Evolutionary conservation across 2,113 vertebrate species (phyloP), one percentile per base, ranked within the genome.

Genomic region (Mustela nigripes): DNA sequence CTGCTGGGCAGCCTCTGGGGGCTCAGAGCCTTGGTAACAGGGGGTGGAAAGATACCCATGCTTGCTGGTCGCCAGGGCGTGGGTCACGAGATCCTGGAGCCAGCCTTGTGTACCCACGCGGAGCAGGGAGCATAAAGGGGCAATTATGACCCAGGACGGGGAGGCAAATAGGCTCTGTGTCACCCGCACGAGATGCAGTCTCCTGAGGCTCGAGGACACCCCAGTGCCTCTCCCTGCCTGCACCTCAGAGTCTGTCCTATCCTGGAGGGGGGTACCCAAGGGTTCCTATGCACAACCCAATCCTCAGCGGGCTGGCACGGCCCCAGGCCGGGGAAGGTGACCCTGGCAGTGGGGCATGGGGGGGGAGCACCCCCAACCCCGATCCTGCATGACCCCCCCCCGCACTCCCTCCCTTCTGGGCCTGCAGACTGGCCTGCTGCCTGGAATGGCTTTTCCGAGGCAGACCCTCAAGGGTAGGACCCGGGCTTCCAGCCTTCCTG

Each of bases 381-480:
- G 21, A 16, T 62, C 45, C 76, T 58, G 74, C 85, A 87, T 87
- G 33, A 5, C 84, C 1, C 0, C 53, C 53, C 15, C 16, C 16
- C 5, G 3, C 94, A 11, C 11, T 42, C 1, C 10, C 33, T 94
- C 94, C 80, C 84, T 71, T 97, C 63, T 1, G 60, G 90, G 80
- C 97, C 96, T 4, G 82, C 74, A 1, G 96, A 4, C 97, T 42
- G 98, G 98, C 91, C 95, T 78, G 4, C 91, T 39, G 74, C 94
- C 95, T 4, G 62, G 93, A 93, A 97, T 14, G 95, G 31, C 96
- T 97, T 97, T 98, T 96, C 97, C 95, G 96, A 95, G 67, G 50
- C 71, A 85, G 85, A 7, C 89, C 31, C 84, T 21, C 78, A 48
- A 81, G 81, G 95, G 81, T 0, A 0, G 73, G 42, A n/a, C 39